A percentile compares a stretch with the other conserved stretches of the same genome.
Conservation (phyloP, 1,140 invertebrate genomes). For the Leptinotarsa texana region DNA sequence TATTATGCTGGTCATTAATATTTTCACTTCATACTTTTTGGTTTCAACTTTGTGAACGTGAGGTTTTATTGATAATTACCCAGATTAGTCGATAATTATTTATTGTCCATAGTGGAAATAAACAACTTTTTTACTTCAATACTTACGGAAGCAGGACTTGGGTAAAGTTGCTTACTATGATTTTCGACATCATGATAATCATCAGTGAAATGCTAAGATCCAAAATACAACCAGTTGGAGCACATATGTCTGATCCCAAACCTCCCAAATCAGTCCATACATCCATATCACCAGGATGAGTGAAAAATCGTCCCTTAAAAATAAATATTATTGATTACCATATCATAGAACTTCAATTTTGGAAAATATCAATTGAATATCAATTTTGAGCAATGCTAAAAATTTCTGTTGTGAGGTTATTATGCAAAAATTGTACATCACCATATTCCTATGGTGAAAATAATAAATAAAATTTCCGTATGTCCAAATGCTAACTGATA, state of each 20-base stretch:
- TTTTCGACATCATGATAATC: slow-evolving; percentile 39
- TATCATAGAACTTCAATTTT: not conserved
- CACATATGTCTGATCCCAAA: slow-evolving; percentile 38
- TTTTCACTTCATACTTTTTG: too few species aligned
- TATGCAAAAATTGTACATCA: not conserved
- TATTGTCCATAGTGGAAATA: too few species aligned
- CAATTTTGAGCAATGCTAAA: not conserved
- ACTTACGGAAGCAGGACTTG: slow-evolving; percentile 41
- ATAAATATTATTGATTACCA: not conserved
- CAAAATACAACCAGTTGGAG: slow-evolving; percentile 39
- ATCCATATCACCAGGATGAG: slow-evolving; percentile 41
- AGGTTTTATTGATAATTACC: too few species aligned
- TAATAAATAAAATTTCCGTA: not conserved
- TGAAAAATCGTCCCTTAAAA: slow-evolving; percentile 38
- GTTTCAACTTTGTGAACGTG: too few species aligned
- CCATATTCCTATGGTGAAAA: not conserved
- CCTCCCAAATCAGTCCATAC: slow-evolving; percentile 27
- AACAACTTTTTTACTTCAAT: not conserved
- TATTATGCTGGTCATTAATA: too few species aligned
- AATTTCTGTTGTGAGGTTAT: not conserved
- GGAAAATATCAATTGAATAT: not conserved
- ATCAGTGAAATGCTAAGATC: slow-evolving; percentile 37
- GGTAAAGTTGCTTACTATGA: slow-evolving; percentile 19
- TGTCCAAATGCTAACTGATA: too few species aligned
- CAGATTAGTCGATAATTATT: too few species aligned